Evolutionary conservation across 2,888 invertebrate genomes (phyloP), one percentile per base, ranked within the genome.

Genomic region (Archips xylosteana): DNA sequence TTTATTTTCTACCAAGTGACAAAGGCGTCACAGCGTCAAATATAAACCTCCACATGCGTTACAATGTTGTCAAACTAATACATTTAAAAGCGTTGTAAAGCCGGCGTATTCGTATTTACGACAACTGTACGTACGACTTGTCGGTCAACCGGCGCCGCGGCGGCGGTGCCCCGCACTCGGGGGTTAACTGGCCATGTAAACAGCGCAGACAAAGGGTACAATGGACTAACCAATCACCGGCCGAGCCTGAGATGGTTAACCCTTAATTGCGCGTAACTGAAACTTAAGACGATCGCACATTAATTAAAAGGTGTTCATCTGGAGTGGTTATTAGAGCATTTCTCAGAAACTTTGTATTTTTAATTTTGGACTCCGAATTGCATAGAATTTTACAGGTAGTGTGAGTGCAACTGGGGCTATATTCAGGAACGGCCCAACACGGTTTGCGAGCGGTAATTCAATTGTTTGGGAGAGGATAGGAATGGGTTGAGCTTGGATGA

Each of bases 61-160:
- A 54, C 63, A 63, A 63, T 57, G 70, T 69, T 15, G 60, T 51
- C 32, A 60, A 6, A 51, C 10, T 36, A 66, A 67, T 71, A 34
- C 15, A 2, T n/a, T 67, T 62, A 32, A 67, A 63, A 68, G 72
- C 45, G 51, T 57, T 62, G 61, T 57, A 63, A 68, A 72, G n/a
- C 57, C 4, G 1, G 39, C 39, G 39, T 39, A 39, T 39, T 39
- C 39, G 36, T 62, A 66, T 57, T 68, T 68, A 63, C 47, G 67
- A 13, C 61, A 47, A 54, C 10, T 23, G 54, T 62, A 62, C 63
- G 45, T 54, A 62, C 63, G 61, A 66, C 65, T 45, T 47, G 62
- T 62, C 61, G 47, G 61, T 63, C 63, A 72, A 63, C 36, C 47
- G 72, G 67, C 68, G 72, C 47, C 72, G 54, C 57, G 23, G 47